phyloP scores from a whole-genome alignment of 2,113 vertebrate genomes.

The Protomyctophum bolini region DNA sequence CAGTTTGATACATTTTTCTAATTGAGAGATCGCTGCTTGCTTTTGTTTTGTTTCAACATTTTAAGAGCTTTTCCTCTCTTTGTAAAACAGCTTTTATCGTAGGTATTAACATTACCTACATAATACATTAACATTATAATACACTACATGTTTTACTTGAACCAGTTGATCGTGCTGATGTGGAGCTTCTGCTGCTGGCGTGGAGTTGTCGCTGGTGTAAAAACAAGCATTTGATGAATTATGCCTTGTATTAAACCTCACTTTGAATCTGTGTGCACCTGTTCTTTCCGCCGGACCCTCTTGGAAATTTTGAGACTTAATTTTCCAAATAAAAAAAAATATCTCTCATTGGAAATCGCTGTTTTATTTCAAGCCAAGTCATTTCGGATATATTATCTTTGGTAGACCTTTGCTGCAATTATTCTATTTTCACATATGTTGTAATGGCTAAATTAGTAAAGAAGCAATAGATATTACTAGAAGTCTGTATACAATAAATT shows the following conservation, averaged over 20 bases:
- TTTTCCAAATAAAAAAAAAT: constrained; percentile 78
- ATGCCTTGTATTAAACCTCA: constrained; percentile 49
- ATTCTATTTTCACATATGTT: not conserved
- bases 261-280: constrained; percentile 65
- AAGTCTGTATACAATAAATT: too few relatives aligned
- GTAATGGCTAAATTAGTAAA: too few relatives aligned
- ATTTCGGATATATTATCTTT: not conserved
- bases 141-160: constrained; percentile 63
- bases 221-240: constrained; percentile 28
- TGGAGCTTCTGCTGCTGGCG: constrained; percentile 58
- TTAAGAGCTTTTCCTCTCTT: constrained; percentile 6
- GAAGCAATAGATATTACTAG: not conserved
- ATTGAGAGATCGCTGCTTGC: constrained; percentile 32
- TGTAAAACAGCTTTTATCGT: constrained; percentile 53
- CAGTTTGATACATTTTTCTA: constrained; percentile 20
- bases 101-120: constrained; percentile 53
- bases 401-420: not conserved
- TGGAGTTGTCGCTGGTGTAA: constrained; percentile 35
- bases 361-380: not conserved
- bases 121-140: constrained; percentile 23
- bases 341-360: constrained; percentile 35
- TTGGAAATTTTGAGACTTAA: constrained; percentile 73
- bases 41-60: constrained; percentile 25
- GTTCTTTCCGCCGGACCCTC: constrained; percentile 58
- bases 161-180: constrained; percentile 46